Evolutionary conservation across 2,113 vertebrate genomes (phyloP).

Genomic region (Proteles cristata): DNA sequence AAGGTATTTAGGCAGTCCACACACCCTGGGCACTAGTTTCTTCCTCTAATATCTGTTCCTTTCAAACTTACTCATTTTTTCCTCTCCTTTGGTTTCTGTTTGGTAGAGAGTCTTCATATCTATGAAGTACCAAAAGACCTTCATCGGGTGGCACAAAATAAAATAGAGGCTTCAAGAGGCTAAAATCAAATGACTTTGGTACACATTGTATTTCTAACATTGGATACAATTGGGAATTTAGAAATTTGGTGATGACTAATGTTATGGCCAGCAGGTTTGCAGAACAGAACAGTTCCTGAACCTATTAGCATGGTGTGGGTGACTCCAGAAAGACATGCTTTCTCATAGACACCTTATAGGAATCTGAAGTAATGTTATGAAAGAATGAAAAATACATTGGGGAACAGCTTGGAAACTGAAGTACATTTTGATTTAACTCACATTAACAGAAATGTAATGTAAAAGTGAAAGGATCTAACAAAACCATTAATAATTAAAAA

Average conservation of each 20-base stretch:
- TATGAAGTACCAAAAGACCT: not conserved
- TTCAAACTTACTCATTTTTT: not conserved
- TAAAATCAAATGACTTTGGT: not conserved
- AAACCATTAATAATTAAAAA: slow-evolving; percentile 92
- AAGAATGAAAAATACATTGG: slow-evolving; percentile 88
- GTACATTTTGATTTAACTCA: slow-evolving; percentile 89
- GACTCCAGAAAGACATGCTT: slow-evolving; percentile 73
- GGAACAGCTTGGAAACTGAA: slow-evolving; percentile 86
- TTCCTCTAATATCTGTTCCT: not conserved
- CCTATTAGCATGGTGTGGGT: slow-evolving; percentile 65
- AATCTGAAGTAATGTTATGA: slow-evolving; percentile 86
- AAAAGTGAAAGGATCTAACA: slow-evolving; percentile 89
- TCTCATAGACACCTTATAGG: slow-evolving; percentile 76
- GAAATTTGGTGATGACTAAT: not conserved
- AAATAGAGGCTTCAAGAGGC: not conserved
- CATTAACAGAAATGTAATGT: slow-evolving; percentile 89
- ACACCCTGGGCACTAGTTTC: not conserved
- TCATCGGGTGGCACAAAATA: not conserved
- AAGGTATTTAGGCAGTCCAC: not conserved
- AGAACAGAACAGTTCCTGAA: not conserved
- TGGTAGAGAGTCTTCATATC: not conserved
- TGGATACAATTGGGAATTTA: not conserved
- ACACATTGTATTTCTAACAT: not conserved
- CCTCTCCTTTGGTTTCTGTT: not conserved
- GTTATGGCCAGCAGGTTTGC: not conserved